Percentiles rank a stretch among this genome's conserved stretches.
These are phyloP conservation scores for Zoanthus solanderi DNA, from an alignment of 92 coral and sea anemone genomes.

Conservation along the genomic window DNA sequence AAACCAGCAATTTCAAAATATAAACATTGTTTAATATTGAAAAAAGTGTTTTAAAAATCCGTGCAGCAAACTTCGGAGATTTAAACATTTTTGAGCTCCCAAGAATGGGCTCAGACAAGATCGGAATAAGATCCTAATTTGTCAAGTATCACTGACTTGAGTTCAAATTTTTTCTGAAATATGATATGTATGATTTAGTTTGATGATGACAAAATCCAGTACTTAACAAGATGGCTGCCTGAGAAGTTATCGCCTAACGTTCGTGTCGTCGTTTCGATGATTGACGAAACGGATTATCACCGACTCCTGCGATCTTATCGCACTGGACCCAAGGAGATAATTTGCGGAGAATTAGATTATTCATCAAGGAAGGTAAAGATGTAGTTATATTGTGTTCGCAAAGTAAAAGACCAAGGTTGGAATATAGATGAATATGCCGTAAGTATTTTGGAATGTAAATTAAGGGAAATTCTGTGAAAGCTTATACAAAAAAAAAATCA, in stretches of 20 bases:
- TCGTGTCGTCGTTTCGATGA: constrained; percentile 93
- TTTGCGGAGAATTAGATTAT: constrained; percentile 91
- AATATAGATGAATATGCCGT: background rate
- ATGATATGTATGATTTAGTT: constrained; percentile 60
- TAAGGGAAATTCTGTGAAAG: no score
- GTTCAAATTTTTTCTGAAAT: background rate
- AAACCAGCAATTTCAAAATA: no score
- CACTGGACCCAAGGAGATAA: constrained; percentile 85
- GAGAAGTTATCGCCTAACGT: constrained; percentile 90
- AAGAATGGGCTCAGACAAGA: no score
- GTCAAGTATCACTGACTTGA: background rate
- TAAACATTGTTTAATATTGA: no score
- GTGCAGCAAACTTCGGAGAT: no score
- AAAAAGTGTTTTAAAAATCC: no score
- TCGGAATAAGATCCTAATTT: background rate
- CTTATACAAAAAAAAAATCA: no score
- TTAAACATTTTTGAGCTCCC: no score
- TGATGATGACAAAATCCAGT: constrained; percentile 96
- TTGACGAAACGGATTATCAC: constrained; percentile 96
- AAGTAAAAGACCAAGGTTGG: no score
- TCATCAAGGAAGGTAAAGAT: constrained; percentile 81
- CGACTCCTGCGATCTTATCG: constrained; percentile 86
- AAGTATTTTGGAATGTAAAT: no score
- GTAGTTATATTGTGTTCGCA: background rate
- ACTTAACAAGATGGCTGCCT: constrained; percentile 95